A percentile compares a stretch with the other conserved stretches of the same genome.
Conservation (phyloP, 2,888 invertebrate genomes). For the Lasioglossum calceatum region DNA sequence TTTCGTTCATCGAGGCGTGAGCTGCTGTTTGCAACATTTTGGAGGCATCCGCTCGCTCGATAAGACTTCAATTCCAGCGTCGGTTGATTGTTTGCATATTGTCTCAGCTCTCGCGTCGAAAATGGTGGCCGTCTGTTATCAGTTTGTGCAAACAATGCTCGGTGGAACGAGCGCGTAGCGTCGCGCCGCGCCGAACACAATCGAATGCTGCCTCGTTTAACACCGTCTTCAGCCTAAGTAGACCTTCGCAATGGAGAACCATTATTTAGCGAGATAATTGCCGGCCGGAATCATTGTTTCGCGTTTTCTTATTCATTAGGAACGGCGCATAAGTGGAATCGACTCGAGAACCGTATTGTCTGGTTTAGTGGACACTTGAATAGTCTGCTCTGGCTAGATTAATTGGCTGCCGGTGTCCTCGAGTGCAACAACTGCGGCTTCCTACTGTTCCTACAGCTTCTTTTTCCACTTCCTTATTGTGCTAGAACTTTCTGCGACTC, state of each 20-base stretch:
- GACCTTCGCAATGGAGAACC: neutral
- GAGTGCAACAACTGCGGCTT: neutral
- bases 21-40: neutral
- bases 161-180: neutral
- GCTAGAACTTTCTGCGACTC: neutral
- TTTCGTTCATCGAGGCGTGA: neutral
- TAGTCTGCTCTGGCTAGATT: constrained; percentile 3
- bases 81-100: neutral
- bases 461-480: neutral
- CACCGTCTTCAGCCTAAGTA: neutral
- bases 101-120: neutral
- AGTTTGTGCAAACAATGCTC: neutral
- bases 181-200: neutral
- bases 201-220: neutral
- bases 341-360: constrained; percentile 3
- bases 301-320: constrained; percentile 13
- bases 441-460: neutral
- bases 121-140: neutral
- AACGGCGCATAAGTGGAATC: neutral
- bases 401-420: neutral
- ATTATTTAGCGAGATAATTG: constrained; percentile 14
- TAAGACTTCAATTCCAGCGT: neutral
- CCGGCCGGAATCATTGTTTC: neutral
- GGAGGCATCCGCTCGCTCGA: neutral
- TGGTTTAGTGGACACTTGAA: neutral